Percentiles rank a stretch among this genome's conserved stretches.
phyloP scores from a whole-genome alignment of 2,113 vertebrate species.

The Siphamia tubifer region DNA sequence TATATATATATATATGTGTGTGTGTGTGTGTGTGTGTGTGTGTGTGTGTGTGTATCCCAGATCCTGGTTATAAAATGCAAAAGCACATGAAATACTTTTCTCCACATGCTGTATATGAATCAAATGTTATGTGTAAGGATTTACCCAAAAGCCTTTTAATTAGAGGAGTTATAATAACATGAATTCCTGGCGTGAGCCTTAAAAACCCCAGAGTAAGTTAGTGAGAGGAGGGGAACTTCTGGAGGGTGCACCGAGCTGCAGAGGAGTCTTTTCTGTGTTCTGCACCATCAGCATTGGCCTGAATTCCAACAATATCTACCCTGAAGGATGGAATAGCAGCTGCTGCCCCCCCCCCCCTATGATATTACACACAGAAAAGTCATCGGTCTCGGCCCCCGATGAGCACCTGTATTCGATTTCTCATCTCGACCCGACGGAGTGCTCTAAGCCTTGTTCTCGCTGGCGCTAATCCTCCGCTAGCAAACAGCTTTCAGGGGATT shows the following conservation, averaged over 20 bases:
- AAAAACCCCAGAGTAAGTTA: slow-evolving; percentile 2
- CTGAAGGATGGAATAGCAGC: slow-evolving; percentile 67
- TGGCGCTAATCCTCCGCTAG: slow-evolving; percentile 75
- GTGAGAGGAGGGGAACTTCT: slow-evolving; percentile 33
- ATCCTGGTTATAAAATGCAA: too few relatives aligned
- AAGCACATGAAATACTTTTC: too few relatives aligned
- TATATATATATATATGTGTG: too few relatives aligned
- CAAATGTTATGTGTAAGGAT: too few relatives aligned
- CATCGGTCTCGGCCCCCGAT: slow-evolving; percentile 57
- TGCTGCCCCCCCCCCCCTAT: slow-evolving; percentile 36
- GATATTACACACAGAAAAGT: slow-evolving; percentile 63
- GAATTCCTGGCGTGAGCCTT: neutral
- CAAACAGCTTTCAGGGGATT: slow-evolving; percentile 81
- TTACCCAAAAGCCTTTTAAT: too few relatives aligned
- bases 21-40: too few relatives aligned
- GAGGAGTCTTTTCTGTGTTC: slow-evolving; percentile 44
- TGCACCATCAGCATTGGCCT: slow-evolving; percentile 75
- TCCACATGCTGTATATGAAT: too few relatives aligned
- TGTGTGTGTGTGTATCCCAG: too few relatives aligned
- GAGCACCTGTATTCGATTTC: slow-evolving; percentile 77
- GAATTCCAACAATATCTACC: slow-evolving; percentile 69
- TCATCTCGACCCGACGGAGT: slow-evolving; percentile 67
- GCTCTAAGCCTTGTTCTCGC: slow-evolving; percentile 77
- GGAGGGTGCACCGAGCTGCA: slow-evolving; percentile 50
- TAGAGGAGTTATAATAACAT: too few relatives aligned